Conservation (phyloP, 2,888 invertebrate species). For the Empis stercorea region DNA sequence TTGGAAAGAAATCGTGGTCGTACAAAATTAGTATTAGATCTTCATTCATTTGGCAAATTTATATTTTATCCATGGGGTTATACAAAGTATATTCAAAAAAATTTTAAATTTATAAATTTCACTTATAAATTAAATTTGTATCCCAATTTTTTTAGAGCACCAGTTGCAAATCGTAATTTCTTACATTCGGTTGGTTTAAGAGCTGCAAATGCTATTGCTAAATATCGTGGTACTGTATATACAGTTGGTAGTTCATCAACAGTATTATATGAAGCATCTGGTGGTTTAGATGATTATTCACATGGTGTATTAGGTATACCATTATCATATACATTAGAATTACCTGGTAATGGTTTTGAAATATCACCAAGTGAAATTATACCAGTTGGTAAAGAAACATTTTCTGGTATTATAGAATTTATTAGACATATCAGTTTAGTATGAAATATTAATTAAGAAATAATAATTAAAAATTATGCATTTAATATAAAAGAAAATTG, state of each 20-base stretch:
- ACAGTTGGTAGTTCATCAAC: conserved; percentile 41
- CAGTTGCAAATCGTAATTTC: conserved; percentile 27
- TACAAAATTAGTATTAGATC: conserved; percentile 33
- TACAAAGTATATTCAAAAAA: conserved; percentile 24
- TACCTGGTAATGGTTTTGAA: conserved; percentile 45
- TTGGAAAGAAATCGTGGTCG: conserved; percentile 30
- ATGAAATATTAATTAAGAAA: not conserved
- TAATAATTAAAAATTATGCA: not conserved
- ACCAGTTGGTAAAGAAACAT: conserved; percentile 34
- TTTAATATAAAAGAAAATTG: no score
- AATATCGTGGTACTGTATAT: conserved; percentile 36
- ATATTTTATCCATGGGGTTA: conserved; percentile 36
- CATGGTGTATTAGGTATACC: conserved; percentile 43
- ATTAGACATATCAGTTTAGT: conserved; percentile 29
- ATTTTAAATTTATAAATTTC: not conserved
- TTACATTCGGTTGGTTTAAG: conserved; percentile 29
- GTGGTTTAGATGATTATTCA: conserved; percentile 54
- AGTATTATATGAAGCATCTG: conserved; percentile 43
- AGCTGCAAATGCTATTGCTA: conserved; percentile 32
- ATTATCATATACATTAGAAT: conserved; percentile 49
- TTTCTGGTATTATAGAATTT: conserved; percentile 34
- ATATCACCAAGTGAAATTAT: conserved; percentile 29
- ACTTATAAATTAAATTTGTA: no score
- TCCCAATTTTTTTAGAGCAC: conserved; percentile 17
- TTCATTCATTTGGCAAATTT: conserved; percentile 35